Base-by-base conservation (phyloP, 2,113 vertebrate genomes). In the Machaerirhynchus nigripectus region DNA sequence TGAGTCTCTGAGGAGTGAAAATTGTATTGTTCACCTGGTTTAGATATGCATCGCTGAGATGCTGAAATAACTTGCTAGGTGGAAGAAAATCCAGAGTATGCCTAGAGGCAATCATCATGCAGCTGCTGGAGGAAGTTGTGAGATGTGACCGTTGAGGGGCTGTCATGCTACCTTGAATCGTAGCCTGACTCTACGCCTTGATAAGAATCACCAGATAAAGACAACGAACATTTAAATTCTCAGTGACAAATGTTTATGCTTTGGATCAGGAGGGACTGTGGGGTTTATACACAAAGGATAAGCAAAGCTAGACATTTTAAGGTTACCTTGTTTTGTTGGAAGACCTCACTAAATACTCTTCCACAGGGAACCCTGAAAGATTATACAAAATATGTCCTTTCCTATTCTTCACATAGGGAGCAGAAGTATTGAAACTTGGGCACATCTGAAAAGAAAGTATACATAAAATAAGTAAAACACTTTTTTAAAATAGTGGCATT, bases 291-390 rank as follows among this genome's bases (percentile, higher is more conserved):
- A 68, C 10, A 76, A 49, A 60, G 7, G 6, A 71, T 35, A 69
- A 83, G 33, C 2, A n/a, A 60, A 69, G 23, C 44, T 52, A 52
- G 13, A 17, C 35, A 31, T 52, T 76, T 40, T 50, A 73, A 75
- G 24, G 53, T 68, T 95, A 98, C 98, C 98, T 98, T 53, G 96
- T 95, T 65, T 92, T 97, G 46, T 92, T 94, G 19, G 87, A 92
- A 5, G 89, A 50, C 7, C 52, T n/a, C 56, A 98, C 84, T 91
- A 98, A 86, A 46, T 97, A 97, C 28, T 98, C 96, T 88, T 98
- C 98, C 47, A 97, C 33, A 21, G 49, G 67, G 26, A 97, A 71
- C 9, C 95, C 97, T 4, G 98, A 97, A 21, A 98, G 95, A 47
- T 98, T 97, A 46, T 98, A 97, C 16, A 98, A 90, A 44, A 60